Conservation (phyloP, 1,140 invertebrate genomes). For the Formica exsecta region DNA sequence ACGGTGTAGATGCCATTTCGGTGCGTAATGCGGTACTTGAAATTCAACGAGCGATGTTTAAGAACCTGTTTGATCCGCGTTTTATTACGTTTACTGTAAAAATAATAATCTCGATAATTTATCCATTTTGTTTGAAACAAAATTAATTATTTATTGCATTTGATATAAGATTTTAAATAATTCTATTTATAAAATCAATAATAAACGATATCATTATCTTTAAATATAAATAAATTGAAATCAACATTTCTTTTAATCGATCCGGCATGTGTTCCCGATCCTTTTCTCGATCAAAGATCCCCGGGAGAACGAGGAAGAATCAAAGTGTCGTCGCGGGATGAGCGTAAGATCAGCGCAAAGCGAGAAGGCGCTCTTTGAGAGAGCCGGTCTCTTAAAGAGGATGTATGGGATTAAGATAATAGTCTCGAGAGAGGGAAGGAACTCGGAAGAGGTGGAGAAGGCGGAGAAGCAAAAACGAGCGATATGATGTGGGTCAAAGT, state of each 20-base stretch:
- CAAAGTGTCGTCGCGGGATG: constrained; percentile 26
- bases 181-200: neutral
- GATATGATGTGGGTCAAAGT: constrained; percentile 85
- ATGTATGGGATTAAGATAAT: constrained; percentile 84
- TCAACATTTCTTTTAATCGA: too few species aligned
- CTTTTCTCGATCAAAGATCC: constrained; percentile 18
- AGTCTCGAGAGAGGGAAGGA: constrained; percentile 78
- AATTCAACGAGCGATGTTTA: constrained; percentile 18
- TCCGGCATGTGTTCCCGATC: too few species aligned
- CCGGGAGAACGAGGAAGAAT: constrained; percentile 22
- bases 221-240: neutral
- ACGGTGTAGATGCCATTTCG: constrained; percentile 42
- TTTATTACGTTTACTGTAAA: constrained; percentile 2
- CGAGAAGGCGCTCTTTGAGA: constrained; percentile 50
- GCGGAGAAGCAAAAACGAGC: constrained; percentile 81
- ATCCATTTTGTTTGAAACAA: neutral
- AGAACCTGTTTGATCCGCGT: neutral
- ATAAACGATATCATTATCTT: neutral
- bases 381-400: constrained; percentile 80
- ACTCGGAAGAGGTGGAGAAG: constrained; percentile 73
- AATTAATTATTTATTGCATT: neutral
- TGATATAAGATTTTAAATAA: neutral
- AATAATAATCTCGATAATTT: neutral
- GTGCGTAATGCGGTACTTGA: constrained; percentile 29
- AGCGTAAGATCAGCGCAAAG: constrained; percentile 16